A percentile compares a stretch with the other conserved stretches of the same genome.
Conservation (phyloP, 1,140 invertebrate species). For the Steinernema feltiae region DNA sequence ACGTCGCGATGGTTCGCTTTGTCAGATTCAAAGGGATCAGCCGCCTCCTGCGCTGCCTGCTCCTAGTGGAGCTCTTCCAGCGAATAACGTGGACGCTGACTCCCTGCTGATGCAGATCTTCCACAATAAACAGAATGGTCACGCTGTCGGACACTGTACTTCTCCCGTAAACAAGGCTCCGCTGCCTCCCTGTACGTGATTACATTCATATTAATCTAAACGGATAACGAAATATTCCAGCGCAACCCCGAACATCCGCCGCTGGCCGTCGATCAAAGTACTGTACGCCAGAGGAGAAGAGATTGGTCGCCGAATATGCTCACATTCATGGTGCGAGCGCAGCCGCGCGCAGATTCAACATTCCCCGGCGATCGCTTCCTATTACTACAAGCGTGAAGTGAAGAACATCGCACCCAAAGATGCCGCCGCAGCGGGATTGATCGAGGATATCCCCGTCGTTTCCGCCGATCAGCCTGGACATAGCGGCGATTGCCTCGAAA, state of each 20-base stretch:
- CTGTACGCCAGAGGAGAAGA: conserved; percentile 23
- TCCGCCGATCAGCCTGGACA: not conserved
- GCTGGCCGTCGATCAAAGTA: conserved; percentile 21
- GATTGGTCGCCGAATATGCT: conserved; percentile 22
- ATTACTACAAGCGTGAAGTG: conserved; percentile 17
- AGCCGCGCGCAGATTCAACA: conserved; percentile 23
- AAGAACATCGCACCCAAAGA: not conserved
- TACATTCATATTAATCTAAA: not conserved
- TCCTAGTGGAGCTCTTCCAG: not conserved
- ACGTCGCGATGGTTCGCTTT: not conserved
- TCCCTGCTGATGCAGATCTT: not conserved
- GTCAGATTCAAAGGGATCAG: not conserved
- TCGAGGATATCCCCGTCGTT: not conserved
- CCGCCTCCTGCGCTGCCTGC: not conserved
- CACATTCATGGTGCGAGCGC: conserved; percentile 11
- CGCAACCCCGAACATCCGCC: not conserved
- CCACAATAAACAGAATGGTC: not conserved
- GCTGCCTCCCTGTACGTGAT: not conserved
- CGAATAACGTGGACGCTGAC: not conserved
- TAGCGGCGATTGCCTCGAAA: not conserved
- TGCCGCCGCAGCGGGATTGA: not conserved
- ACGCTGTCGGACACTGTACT: not conserved
- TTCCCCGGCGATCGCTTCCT: conserved; percentile 24
- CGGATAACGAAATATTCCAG: not conserved
- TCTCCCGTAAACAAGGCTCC: not conserved